A percentile compares a stretch with the other conserved stretches of the same genome.
These are phyloP conservation scores for Dynastes maya DNA, from an alignment of 2,888 invertebrate species.

Conservation along the genomic window DNA sequence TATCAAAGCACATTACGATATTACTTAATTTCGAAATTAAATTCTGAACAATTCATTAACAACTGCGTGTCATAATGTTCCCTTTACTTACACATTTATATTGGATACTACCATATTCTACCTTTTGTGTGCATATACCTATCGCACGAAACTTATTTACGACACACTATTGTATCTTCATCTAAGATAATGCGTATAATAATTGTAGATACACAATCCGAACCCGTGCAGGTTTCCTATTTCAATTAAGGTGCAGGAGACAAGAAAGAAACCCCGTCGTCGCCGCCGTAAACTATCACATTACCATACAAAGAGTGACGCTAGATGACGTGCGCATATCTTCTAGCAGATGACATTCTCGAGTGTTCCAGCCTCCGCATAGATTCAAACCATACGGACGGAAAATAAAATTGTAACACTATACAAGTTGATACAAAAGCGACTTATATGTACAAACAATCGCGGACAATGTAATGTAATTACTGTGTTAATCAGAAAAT, in stretches of 20 bases:
- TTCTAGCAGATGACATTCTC: constrained; percentile 6
- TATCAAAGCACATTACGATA: no score
- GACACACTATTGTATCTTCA: background rate
- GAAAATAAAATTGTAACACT: constrained; percentile 41
- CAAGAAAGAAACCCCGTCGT: constrained; percentile 21
- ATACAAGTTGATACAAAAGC: constrained; percentile 19
- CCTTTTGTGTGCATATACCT: background rate
- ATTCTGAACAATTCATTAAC: background rate
- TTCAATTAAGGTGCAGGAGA: constrained; percentile 20
- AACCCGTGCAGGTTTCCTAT: constrained; percentile 17
- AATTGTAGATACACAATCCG: background rate
- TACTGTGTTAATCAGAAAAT: no score
- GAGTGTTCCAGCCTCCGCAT: background rate
- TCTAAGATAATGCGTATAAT: constrained; percentile 8
- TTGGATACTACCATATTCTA: background rate
- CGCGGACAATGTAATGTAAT: background rate
- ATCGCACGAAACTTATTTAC: background rate
- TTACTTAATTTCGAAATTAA: background rate
- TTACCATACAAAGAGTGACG: constrained; percentile 30
- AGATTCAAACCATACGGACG: constrained; percentile 11
- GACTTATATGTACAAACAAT: background rate
- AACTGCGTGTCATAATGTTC: background rate
- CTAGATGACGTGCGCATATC: constrained; percentile 22
- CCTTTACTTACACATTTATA: background rate
- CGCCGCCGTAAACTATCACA: constrained; percentile 22